Percentiles rank a stretch among this genome's conserved stretches.
Conservation (phyloP, 2,888 invertebrate species). For the Ormyrus nitidulus region DNA sequence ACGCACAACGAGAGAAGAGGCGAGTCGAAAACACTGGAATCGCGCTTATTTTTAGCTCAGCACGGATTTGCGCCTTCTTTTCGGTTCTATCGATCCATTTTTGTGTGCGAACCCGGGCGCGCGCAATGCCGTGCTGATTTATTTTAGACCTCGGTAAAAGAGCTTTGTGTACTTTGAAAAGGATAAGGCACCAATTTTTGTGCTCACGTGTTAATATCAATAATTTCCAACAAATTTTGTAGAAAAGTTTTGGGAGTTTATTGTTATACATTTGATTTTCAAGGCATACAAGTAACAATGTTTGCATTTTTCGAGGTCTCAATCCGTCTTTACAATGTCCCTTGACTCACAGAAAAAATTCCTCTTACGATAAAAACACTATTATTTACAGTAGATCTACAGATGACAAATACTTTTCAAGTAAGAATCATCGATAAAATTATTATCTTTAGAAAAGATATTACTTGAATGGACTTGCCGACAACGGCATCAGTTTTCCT, state of each 20-base stretch:
- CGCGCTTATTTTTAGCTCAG: constrained; percentile 43
- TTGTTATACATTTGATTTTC: constrained; percentile 31
- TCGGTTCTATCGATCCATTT: constrained; percentile 13
- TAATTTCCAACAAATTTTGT: too few relatives aligned
- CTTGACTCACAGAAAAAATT: constrained; percentile 1
- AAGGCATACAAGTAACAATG: constrained; percentile 22
- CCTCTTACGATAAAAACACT: constrained; percentile 35
- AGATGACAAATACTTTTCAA: constrained; percentile 13
- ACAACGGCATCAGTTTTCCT: constrained; percentile 27
- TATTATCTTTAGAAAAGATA: constrained; percentile 11
- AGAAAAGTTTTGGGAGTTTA: constrained; percentile 30
- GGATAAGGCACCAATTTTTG: too few relatives aligned
- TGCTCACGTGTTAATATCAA: too few relatives aligned
- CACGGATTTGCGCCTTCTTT: constrained; percentile 33
- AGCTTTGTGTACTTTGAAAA: background rate
- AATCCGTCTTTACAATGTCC: background rate
- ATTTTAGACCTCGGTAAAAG: constrained; percentile 12
- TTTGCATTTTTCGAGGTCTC: background rate
- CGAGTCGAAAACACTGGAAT: constrained; percentile 51
- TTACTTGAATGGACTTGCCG: constrained; percentile 16
- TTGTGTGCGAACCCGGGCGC: constrained; percentile 20
- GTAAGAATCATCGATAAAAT: constrained; percentile 27
- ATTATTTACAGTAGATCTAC: constrained; percentile 37
- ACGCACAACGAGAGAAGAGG: background rate
- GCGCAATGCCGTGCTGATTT: constrained; percentile 13